Evolutionary conservation across 2,888 invertebrate species (phyloP).

Genomic region (Auanema freiburgensis): DNA sequence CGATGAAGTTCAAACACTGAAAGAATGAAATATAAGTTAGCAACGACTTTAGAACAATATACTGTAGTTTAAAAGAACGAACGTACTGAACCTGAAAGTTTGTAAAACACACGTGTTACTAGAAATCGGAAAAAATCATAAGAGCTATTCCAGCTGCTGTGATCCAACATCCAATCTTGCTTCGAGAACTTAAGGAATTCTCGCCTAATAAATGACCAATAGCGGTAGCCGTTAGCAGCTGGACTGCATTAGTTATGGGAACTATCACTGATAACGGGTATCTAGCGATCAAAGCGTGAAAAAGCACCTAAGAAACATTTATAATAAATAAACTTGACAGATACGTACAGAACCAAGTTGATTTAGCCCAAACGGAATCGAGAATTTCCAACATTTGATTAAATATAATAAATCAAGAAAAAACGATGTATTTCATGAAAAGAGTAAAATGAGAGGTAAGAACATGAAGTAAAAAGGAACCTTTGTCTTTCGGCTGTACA

Average conservation of each 20-base stretch:
- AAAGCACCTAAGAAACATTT: constrained; percentile 25
- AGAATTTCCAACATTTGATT: constrained; percentile 31
- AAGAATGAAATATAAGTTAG: too few relatives aligned
- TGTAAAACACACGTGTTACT: background rate
- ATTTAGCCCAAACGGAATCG: constrained; percentile 33
- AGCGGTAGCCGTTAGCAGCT: constrained; percentile 28
- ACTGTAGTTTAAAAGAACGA: too few relatives aligned
- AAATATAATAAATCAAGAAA: constrained; percentile 21
- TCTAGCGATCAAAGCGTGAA: constrained; percentile 31
- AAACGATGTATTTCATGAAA: constrained; percentile 7
- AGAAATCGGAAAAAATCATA: constrained; percentile 19
- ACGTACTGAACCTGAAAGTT: background rate
- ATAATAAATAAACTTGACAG: background rate
- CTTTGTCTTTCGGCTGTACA: background rate
- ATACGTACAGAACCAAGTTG: constrained; percentile 31
- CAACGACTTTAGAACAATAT: too few relatives aligned
- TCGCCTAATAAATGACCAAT: constrained; percentile 32
- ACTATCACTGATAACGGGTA: constrained; percentile 40
- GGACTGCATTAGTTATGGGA: constrained; percentile 37
- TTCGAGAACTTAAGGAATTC: constrained; percentile 8
- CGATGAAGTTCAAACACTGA: too few relatives aligned
- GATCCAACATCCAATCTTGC: constrained; percentile 24
- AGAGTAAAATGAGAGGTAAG: background rate
- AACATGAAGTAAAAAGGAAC: background rate
- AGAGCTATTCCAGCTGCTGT: constrained; percentile 24